Evolutionary conservation across 1,140 invertebrate genomes (phyloP).

Genomic region (Dendroctonus ponderosae): DNA sequence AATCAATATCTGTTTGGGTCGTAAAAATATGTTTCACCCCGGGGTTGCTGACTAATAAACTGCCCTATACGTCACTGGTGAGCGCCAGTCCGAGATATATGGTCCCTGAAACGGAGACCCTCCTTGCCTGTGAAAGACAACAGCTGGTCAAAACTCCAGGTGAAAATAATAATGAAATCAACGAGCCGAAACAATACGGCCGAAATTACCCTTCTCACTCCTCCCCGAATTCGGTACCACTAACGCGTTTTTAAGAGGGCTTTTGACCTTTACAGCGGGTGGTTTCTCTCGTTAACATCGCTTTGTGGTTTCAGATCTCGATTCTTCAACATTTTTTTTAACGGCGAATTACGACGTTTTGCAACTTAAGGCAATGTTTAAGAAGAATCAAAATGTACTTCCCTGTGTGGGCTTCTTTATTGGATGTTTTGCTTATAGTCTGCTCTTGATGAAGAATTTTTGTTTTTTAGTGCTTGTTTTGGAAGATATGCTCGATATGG

Average conservation of each 20-base stretch:
- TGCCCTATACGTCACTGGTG: conserved; percentile 39
- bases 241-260: conserved; percentile 29
- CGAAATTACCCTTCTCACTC: conserved; percentile 31
- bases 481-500: no score
- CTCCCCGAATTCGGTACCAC: conserved; percentile 6
- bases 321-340: not conserved
- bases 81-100: conserved; percentile 45
- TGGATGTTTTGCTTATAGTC: no score
- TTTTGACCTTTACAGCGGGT: conserved; percentile 19
- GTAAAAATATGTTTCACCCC: conserved; percentile 24
- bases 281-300: no score
- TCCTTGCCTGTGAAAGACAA: conserved; percentile 43
- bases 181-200: conserved; percentile 48
- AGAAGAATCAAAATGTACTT: no score
- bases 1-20: conserved; percentile 9
- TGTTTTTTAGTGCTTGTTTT: no score
- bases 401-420: no score
- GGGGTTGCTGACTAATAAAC: conserved; percentile 45
- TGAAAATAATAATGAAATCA: conserved; percentile 51
- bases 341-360: no score
- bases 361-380: no score
- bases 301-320: no score
- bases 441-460: no score
- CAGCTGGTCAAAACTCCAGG: conserved; percentile 47
- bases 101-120: conserved; percentile 46